Conservation (phyloP, 2,888 invertebrate species). For the Uloborus plumipes region DNA sequence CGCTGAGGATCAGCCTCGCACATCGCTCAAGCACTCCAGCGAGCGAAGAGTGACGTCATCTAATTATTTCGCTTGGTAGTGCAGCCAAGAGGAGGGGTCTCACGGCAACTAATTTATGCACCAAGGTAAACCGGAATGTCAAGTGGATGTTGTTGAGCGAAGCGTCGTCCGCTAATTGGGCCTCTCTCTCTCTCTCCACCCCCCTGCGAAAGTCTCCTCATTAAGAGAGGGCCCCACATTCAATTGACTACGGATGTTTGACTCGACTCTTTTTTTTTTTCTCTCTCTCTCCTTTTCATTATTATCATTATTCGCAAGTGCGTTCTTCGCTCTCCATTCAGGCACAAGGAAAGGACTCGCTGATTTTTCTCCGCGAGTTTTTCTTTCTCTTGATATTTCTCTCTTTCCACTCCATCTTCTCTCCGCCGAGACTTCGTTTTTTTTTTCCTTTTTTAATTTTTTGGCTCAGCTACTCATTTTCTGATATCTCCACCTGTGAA, state of each 20-base stretch:
- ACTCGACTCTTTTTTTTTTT: slow-evolving; percentile 27
- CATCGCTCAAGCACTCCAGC: background rate
- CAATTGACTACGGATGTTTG: slow-evolving; percentile 57
- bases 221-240: slow-evolving; percentile 41
- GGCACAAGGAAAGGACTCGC: slow-evolving; percentile 28
- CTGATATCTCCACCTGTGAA: slow-evolving; percentile 26
- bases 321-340: slow-evolving; percentile 38
- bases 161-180: slow-evolving; percentile 63
- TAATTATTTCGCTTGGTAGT: slow-evolving; percentile 63
- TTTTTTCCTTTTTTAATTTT: too few relatives aligned
- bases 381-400: slow-evolving; percentile 18
- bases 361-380: slow-evolving; percentile 23
- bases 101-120: slow-evolving; percentile 63
- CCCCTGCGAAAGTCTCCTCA: slow-evolving; percentile 58
- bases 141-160: slow-evolving; percentile 63
- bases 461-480: background rate
- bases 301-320: slow-evolving; percentile 41
- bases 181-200: slow-evolving; percentile 45
- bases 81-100: slow-evolving; percentile 62
- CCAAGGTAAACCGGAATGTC: slow-evolving; percentile 64
- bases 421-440: too few relatives aligned
- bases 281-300: background rate
- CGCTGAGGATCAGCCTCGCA: background rate
- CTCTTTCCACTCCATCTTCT: background rate
- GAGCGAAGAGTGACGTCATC: slow-evolving; percentile 59